Conservation (phyloP, 2,888 invertebrate species). For the Masnerella sp. region DNA sequence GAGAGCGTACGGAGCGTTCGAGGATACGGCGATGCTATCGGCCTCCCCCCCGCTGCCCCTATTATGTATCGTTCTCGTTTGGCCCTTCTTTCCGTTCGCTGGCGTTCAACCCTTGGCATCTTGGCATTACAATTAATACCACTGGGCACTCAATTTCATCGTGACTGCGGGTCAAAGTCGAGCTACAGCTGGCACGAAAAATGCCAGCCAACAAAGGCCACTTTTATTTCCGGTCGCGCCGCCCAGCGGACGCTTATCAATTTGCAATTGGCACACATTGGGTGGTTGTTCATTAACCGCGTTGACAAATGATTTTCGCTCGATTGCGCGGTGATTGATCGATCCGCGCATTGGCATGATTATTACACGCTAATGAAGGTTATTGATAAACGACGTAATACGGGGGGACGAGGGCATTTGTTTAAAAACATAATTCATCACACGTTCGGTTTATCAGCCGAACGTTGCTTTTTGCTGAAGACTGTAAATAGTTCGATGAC, state of each 20-base stretch:
- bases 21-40: slow-evolving; percentile 65
- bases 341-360: slow-evolving; percentile 24
- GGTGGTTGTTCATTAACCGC: slow-evolving; percentile 36
- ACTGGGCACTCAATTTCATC: slow-evolving; percentile 58
- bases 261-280: slow-evolving; percentile 41
- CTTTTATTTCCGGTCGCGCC: slow-evolving; percentile 40
- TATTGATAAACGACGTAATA: slow-evolving; percentile 41
- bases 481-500: no score
- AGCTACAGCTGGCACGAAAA: slow-evolving; percentile 44
- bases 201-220: slow-evolving; percentile 39
- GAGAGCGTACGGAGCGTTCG: slow-evolving; percentile 69
- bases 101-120: slow-evolving; percentile 55
- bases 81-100: slow-evolving; percentile 66
- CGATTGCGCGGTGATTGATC: slow-evolving; percentile 49
- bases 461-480: no score
- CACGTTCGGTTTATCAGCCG: no score
- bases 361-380: slow-evolving; percentile 34
- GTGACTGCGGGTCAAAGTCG: slow-evolving; percentile 52
- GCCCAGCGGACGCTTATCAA: slow-evolving; percentile 24
- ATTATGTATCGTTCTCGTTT: slow-evolving; percentile 76
- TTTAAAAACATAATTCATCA: no score
- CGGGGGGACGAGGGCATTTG: no score
- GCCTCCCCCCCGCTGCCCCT: slow-evolving; percentile 70
- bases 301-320: slow-evolving; percentile 55
- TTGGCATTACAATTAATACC: slow-evolving; percentile 59